Conservation (phyloP, 2,888 invertebrate genomes). For the Agriotes lineatus region DNA sequence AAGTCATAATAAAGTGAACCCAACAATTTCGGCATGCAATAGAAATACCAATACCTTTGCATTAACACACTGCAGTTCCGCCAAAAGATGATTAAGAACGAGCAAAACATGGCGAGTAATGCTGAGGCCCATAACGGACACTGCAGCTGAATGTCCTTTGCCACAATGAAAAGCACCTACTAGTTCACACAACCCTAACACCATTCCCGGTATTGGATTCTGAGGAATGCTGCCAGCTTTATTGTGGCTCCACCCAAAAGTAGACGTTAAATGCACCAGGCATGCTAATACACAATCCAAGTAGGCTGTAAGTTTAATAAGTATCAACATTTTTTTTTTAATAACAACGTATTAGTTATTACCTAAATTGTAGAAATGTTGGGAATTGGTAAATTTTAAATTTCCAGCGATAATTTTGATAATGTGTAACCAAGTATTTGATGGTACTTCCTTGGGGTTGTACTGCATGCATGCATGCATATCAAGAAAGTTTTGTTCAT, state of each 20-base stretch:
- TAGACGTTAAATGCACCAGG: constrained; percentile 67
- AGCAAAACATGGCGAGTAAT: constrained; percentile 69
- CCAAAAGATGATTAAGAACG: constrained; percentile 69
- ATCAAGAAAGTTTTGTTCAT: constrained; percentile 59
- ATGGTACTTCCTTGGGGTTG: constrained; percentile 31
- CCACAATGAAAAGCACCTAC: constrained; percentile 68
- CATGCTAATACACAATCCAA: constrained; percentile 68
- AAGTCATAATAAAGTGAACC: too few species aligned
- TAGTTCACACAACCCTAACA: constrained; percentile 67
- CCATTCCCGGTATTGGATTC: constrained; percentile 61
- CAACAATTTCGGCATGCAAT: too few species aligned
- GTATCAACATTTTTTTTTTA: too few species aligned
- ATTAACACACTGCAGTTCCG: constrained; percentile 66
- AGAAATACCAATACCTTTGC: too few species aligned
- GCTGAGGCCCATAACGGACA: constrained; percentile 71
- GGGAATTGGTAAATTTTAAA: constrained; percentile 67
- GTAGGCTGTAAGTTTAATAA: constrained; percentile 67
- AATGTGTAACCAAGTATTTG: constrained; percentile 64
- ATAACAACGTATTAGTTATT: too few species aligned
- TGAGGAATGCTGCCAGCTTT: constrained; percentile 53
- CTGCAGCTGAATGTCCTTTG: constrained; percentile 66
- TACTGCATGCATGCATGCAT: constrained; percentile 29
- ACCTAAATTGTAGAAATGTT: constrained; percentile 72
- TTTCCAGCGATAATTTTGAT: constrained; percentile 67
- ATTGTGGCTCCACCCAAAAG: constrained; percentile 65